These are phyloP conservation scores for Martes martes DNA, from an alignment of 2,113 vertebrate genomes.

Conservation along the genomic window DNA sequence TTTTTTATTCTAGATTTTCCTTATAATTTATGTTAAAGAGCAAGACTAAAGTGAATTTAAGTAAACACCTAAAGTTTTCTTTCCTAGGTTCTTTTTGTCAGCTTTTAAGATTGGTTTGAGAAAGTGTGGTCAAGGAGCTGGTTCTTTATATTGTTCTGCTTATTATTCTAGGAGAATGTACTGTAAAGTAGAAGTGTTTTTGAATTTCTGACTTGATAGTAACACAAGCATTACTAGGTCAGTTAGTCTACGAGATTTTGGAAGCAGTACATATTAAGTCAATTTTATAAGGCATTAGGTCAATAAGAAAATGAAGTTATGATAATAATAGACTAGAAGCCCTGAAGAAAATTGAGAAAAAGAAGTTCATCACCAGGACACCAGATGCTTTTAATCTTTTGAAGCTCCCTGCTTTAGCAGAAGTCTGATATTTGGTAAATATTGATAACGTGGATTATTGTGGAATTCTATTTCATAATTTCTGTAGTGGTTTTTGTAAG, in stretches of 20 bases:
- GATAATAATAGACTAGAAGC: background rate
- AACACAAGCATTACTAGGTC: background rate
- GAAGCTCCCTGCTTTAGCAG: background rate
- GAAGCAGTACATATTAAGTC: background rate
- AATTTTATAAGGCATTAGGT: background rate
- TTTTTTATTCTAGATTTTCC: background rate
- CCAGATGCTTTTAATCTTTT: background rate
- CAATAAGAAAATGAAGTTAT: background rate
- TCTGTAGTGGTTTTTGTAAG: background rate
- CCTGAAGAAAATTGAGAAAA: background rate
- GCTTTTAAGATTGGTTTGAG: background rate
- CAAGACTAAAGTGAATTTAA: background rate
- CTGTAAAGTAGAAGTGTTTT: conserved; percentile 17
- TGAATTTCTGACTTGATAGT: background rate
- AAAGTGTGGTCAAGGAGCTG: background rate
- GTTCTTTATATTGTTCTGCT: background rate
- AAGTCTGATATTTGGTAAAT: background rate
- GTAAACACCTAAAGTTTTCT: background rate
- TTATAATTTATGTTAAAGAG: conserved; percentile 22
- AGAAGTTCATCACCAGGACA: background rate
- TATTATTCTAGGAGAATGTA: background rate
- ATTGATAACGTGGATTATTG: background rate
- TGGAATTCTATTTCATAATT: background rate
- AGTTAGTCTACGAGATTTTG: background rate
- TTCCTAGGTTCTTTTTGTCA: background rate